Percentiles rank a stretch among this genome's conserved stretches.
These are phyloP conservation scores for Eublepharis macularius DNA, from an alignment of 2,113 vertebrate species.

Conservation along the genomic window DNA sequence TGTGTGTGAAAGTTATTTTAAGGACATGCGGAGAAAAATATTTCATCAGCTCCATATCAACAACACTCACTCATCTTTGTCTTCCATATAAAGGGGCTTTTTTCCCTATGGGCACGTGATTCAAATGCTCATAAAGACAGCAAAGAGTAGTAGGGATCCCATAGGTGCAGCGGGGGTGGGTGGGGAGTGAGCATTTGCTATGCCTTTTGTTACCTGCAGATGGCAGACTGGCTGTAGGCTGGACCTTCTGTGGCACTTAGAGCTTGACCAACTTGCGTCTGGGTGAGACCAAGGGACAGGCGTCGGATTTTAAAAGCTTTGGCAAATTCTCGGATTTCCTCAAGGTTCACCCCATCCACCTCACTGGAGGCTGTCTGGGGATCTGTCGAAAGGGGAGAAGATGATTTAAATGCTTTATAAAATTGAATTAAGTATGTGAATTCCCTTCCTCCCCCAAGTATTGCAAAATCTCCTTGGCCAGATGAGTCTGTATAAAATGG, in stretches of 20 bases:
- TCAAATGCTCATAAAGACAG: conserved; percentile 21
- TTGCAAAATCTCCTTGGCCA: background rate
- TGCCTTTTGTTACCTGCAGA: conserved; percentile 93
- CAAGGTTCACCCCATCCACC: conserved; percentile 99
- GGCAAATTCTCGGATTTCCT: conserved; percentile 99
- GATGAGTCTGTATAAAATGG: background rate
- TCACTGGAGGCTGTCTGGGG: conserved; percentile 94
- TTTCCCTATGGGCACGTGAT: conserved; percentile 10
- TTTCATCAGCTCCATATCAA: conserved; percentile 29
- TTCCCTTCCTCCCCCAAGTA: background rate
- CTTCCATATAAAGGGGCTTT: conserved; percentile 8
- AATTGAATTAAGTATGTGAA: background rate
- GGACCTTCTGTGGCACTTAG: conserved; percentile 97
- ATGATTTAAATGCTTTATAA: conserved; percentile 48
- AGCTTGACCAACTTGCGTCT: conserved; percentile 99
- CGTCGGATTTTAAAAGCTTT: conserved; percentile 99
- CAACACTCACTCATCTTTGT: conserved; percentile 21
- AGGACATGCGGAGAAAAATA: background rate
- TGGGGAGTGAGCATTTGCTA: conserved; percentile 38
- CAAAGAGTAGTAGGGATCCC: background rate
- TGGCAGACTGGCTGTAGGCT: conserved; percentile 99
- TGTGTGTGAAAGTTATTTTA: background rate
- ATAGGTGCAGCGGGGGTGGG: conserved; percentile 12
- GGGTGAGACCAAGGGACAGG: conserved; percentile 97
- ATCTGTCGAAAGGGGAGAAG: conserved; percentile 82